A percentile compares a stretch with the other conserved stretches of the same genome.
Evolutionary conservation across 2,113 vertebrate species (phyloP).

Genomic region (Paratilapia polleni): DNA sequence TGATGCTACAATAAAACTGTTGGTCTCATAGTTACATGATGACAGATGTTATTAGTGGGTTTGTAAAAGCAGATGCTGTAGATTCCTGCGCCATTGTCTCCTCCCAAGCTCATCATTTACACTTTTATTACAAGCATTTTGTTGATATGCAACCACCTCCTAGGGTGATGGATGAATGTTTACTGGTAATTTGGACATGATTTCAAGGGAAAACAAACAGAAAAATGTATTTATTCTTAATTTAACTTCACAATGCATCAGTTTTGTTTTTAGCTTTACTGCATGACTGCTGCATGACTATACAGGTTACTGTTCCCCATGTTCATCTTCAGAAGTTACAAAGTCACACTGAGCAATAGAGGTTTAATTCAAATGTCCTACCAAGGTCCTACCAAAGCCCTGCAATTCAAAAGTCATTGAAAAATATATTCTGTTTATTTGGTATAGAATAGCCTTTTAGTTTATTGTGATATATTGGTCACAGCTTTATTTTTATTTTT

Average conservation of each 20-base stretch:
- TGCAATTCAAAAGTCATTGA: neutral
- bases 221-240: neutral
- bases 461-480: neutral
- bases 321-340: constrained; percentile 37
- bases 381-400: no score
- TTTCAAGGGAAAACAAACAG: neutral
- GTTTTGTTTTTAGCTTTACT: constrained; percentile 5
- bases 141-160: constrained; percentile 30
- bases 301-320: neutral
- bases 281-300: neutral
- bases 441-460: neutral
- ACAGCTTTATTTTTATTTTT: neutral
- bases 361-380: constrained; percentile 46
- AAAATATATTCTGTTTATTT: neutral
- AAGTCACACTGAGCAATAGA: constrained; percentile 31
- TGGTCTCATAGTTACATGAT: constrained; percentile 9
- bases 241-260: neutral
- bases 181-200: neutral
- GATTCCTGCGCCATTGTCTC: constrained; percentile 20
- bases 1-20: neutral
- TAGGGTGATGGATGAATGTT: constrained; percentile 2
- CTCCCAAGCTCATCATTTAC: constrained; percentile 33
- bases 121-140: constrained; percentile 35
- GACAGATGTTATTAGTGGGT: constrained; percentile 14
- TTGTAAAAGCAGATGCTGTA: constrained; percentile 29